Evolutionary conservation across 2,113 vertebrate genomes (phyloP), one percentile per base, ranked within the genome.

Genomic region (Talpa occidentalis): DNA sequence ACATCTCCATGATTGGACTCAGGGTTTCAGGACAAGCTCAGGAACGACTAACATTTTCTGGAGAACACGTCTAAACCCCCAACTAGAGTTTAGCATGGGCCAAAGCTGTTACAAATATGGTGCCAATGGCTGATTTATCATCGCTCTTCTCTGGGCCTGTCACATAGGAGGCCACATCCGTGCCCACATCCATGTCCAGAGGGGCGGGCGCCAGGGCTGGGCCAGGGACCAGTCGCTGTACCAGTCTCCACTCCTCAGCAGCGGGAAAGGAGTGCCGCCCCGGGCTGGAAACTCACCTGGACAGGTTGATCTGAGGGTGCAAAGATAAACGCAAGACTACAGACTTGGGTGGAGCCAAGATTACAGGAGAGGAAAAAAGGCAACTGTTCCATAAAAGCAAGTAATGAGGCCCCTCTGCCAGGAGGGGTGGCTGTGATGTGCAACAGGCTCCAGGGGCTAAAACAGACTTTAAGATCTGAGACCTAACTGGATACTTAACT

Each of bases 281-380:
- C 28, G 6, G 28, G 5, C 6, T 19, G 30, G 14, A n/a, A 67
- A 0, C 0, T 0, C 11, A 52, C 30, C 49, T n/a, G 44, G 44
- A 35, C 6, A 26, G 49, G 11, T 37, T 59, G 6, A 14, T 42
- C 26, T 21, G 8, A 17, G 37, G 32, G 30, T 1, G 6, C n/a
- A 30, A 12, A 72, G 64, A 22, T 16, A 28, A n/a, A 52, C 30
- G 26, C 3, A 37, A 6, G 64, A 52, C 64, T 90, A 44, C 14
- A 56, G 62, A 70, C 37, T 19, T 26, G 16, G 74, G 54, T 12
- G 73, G 59, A 28, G 49, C 32, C 56, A 54, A 88, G 49, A 8
- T 19, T 32, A 15, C 15, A 37, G 30, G 35, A 10, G 54, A 82
- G 8, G 3, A 19, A 24, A 24, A 60, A 72, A 60, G 9, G 7